phyloP scores from a whole-genome alignment of 2,113 vertebrate species.

The Rhinopomastus cyanomelas region DNA sequence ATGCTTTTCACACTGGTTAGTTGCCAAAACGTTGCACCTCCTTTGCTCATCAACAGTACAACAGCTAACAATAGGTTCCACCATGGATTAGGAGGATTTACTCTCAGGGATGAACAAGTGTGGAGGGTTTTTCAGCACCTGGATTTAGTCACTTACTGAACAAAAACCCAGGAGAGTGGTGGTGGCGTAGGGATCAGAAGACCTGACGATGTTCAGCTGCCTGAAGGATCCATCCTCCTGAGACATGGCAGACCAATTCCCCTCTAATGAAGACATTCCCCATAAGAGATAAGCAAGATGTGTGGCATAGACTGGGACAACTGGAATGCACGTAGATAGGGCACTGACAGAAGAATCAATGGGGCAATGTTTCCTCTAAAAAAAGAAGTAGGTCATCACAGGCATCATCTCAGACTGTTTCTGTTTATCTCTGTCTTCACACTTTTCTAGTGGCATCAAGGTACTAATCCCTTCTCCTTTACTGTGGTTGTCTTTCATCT shows the following conservation, averaged over 20 bases:
- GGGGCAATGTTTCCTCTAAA: not conserved
- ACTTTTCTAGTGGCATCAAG: not conserved
- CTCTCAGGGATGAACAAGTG: not conserved
- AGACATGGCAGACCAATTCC: not conserved
- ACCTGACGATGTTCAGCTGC: not conserved
- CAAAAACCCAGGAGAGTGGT: not conserved
- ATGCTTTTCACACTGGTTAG: not conserved
- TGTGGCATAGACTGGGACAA: not conserved
- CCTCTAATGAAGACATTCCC: not conserved
- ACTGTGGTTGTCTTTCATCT: constrained; percentile 1
- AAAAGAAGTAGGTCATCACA: not conserved
- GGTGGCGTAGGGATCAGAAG: not conserved
- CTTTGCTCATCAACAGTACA: not conserved
- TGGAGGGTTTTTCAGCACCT: not conserved
- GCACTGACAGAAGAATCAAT: not conserved
- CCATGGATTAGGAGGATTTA: not conserved
- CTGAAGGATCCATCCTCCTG: not conserved
- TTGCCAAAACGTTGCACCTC: not conserved
- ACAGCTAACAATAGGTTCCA: not conserved
- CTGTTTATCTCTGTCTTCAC: not conserved
- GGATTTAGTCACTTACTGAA: not conserved
- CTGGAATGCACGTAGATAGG: not conserved
- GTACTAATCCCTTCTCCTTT: not conserved
- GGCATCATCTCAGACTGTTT: not conserved
- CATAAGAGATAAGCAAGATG: not conserved